phyloP scores from a whole-genome alignment of 1,140 invertebrate species.

The Aphis craccivora region DNA sequence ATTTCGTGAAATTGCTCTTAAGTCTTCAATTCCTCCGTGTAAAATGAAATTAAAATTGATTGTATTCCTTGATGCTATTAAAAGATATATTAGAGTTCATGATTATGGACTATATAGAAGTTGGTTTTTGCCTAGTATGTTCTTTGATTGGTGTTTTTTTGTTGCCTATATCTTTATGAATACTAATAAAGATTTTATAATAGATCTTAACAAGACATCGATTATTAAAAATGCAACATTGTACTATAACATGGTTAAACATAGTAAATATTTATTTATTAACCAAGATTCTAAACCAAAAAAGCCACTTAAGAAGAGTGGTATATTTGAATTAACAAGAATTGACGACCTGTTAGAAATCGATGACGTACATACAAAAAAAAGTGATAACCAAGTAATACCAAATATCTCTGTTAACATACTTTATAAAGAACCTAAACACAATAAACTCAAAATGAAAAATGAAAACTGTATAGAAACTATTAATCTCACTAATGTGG shows the following conservation, averaged over 20 bases:
- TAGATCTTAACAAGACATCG: background rate
- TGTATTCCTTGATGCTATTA: background rate
- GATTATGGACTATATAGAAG: background rate
- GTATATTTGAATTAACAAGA: background rate
- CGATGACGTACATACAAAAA: background rate
- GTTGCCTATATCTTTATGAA: background rate
- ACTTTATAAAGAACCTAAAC: background rate
- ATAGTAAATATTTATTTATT: background rate
- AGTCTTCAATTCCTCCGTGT: background rate
- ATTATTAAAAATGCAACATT: background rate
- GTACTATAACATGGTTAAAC: background rate
- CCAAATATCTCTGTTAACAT: background rate
- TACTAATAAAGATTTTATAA: background rate
- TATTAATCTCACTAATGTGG: too few species aligned
- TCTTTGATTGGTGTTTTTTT: background rate
- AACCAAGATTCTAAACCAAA: background rate
- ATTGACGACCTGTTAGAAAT: background rate
- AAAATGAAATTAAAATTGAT: background rate
- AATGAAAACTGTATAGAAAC: too few species aligned
- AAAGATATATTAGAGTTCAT: background rate
- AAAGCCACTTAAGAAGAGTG: background rate
- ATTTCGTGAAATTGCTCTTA: background rate
- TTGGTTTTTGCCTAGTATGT: background rate
- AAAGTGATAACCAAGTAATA: background rate
- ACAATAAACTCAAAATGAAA: background rate